Evolutionary conservation across 1,140 invertebrate species (phyloP).

Genomic region (Bombus waltoni): DNA sequence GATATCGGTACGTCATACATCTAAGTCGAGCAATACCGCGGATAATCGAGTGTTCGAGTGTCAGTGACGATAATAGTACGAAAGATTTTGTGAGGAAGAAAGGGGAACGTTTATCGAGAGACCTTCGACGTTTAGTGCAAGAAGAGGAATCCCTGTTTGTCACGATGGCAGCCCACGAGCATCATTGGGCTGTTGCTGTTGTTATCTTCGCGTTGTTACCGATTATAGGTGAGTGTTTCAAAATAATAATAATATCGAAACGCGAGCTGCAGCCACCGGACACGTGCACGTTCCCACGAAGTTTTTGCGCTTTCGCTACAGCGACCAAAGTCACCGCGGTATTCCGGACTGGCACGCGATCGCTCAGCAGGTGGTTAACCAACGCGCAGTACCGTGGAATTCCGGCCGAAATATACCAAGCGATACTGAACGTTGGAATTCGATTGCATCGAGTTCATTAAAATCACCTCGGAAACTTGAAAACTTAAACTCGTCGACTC

Average conservation of each 20-base stretch:
- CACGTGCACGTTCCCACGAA: constrained; percentile 45
- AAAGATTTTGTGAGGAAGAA: not conserved
- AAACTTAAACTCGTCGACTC: not conserved
- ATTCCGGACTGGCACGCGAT: constrained; percentile 53
- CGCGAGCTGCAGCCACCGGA: not conserved
- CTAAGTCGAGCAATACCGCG: not conserved
- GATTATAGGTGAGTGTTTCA: constrained; percentile 71
- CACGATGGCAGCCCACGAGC: constrained; percentile 74
- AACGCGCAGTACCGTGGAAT: constrained; percentile 43
- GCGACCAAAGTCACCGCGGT: constrained; percentile 21
- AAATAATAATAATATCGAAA: not conserved
- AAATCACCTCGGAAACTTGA: not conserved
- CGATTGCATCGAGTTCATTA: not conserved
- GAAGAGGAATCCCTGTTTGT: constrained; percentile 38
- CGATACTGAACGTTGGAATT: not conserved
- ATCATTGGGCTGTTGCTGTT: constrained; percentile 51
- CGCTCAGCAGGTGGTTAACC: constrained; percentile 69
- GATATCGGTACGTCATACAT: constrained; percentile 12
- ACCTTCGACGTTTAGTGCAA: constrained; percentile 38
- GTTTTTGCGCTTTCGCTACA: constrained; percentile 52
- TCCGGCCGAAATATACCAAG: constrained; percentile 16
- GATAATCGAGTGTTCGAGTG: constrained; percentile 51
- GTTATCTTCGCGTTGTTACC: constrained; percentile 70
- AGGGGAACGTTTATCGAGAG: constrained; percentile 20
- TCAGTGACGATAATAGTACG: constrained; percentile 43